phyloP scores from a whole-genome alignment of 1,140 invertebrate genomes.

The Tetranychus urticae region DNA sequence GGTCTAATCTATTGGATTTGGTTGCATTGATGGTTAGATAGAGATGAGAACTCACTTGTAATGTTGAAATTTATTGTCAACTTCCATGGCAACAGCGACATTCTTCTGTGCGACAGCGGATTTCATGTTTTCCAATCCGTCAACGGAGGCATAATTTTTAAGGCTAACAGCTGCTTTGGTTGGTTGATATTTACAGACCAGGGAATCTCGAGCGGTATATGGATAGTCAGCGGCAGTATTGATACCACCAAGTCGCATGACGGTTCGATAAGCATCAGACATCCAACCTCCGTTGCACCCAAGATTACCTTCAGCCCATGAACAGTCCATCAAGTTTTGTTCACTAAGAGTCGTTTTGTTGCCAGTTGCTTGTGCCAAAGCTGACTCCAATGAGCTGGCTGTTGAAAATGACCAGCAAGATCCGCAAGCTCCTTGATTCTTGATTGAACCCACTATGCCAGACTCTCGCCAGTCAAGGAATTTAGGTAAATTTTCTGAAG shows the following conservation, averaged over 20 bases:
- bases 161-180: no score
- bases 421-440: conserved; percentile 19
- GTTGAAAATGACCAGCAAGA: conserved; percentile 10
- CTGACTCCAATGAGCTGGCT: conserved; percentile 27
- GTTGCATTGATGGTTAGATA: no score
- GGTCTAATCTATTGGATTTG: no score
- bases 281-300: conserved; percentile 10
- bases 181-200: no score
- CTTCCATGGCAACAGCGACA: no score
- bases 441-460: conserved; percentile 23
- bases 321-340: conserved; percentile 9
- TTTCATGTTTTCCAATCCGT: no score
- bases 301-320: conserved; percentile 7
- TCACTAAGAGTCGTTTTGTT: conserved; percentile 45
- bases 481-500: conserved; percentile 2
- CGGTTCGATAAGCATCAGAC: neutral
- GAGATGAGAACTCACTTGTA: no score
- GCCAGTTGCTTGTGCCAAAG: conserved; percentile 62
- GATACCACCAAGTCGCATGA: conserved; percentile 25
- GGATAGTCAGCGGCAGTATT: conserved; percentile 26
- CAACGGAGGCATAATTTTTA: no score
- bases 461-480: conserved; percentile 22
- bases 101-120: no score
- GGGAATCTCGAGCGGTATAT: conserved; percentile 17
- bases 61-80: no score